These are phyloP conservation scores for Bombus superbus DNA, from an alignment of 1,140 invertebrate species.

Conservation along the genomic window DNA sequence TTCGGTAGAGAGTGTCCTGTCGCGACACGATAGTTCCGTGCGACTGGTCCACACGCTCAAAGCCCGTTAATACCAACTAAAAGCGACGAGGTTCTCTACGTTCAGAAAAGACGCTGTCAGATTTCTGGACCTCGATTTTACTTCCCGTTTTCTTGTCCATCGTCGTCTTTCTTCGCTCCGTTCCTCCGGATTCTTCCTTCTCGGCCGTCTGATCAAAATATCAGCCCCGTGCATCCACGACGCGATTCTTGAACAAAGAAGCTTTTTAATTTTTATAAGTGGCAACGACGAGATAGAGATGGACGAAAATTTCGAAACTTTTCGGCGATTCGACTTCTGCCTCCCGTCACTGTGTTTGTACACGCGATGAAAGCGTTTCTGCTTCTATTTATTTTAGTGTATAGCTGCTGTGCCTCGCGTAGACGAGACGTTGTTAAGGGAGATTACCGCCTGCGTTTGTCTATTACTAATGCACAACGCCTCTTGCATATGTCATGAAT, in stretches of 20 bases:
- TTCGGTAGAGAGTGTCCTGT: not conserved
- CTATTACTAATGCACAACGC: not conserved
- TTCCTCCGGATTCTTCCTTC: not conserved
- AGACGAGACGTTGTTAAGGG: not conserved
- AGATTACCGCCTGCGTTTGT: not conserved
- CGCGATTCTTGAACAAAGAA: not conserved
- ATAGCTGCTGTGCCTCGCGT: too few relatives aligned
- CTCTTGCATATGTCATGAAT: not conserved
- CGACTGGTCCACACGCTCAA: not conserved
- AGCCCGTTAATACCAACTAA: not conserved
- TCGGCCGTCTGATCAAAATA: slow-evolving; percentile 22
- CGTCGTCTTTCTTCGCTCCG: not conserved
- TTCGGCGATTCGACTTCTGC: not conserved
- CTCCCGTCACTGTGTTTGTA: not conserved
- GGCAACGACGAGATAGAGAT: not conserved
- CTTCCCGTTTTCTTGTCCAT: not conserved
- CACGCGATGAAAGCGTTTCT: slow-evolving; percentile 22
- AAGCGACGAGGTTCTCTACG: not conserved
- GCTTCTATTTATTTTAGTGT: not conserved
- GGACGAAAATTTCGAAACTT: slow-evolving; percentile 38
- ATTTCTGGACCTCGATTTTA: not conserved
- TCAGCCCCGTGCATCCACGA: not conserved
- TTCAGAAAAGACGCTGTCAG: not conserved
- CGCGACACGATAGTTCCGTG: slow-evolving; percentile 15
- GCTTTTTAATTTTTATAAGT: slow-evolving; percentile 42